Conservation (phyloP, 2,113 vertebrate species). For the Empidonax alnorum region DNA sequence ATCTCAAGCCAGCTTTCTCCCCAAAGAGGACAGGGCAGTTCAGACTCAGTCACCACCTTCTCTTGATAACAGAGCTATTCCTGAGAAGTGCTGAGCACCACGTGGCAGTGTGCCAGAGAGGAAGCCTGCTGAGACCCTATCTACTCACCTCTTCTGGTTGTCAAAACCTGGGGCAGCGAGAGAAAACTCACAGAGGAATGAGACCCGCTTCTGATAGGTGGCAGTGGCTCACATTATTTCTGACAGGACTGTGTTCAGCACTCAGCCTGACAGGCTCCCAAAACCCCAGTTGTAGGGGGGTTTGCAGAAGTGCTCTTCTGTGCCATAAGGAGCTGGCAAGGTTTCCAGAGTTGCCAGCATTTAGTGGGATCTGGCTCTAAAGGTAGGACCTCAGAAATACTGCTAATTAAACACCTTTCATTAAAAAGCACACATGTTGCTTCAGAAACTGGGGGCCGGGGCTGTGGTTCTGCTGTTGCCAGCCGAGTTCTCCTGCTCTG, state of each 20-base stretch:
- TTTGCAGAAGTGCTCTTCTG: not conserved
- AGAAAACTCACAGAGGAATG: not conserved
- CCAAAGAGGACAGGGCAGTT: not conserved
- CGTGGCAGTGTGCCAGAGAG: accelerated
- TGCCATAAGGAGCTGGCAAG: not conserved
- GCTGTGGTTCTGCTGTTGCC: not conserved
- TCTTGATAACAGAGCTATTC: not conserved
- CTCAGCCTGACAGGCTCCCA: not conserved
- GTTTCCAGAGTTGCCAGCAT: not conserved
- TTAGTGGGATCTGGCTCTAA: not conserved
- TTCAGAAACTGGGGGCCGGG: not conserved
- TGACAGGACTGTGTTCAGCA: not conserved
- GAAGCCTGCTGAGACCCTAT: not conserved
- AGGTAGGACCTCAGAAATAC: not conserved
- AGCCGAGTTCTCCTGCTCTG: not conserved
- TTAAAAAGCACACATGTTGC: not conserved
- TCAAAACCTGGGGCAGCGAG: not conserved
- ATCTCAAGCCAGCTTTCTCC: not conserved
- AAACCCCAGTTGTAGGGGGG: not conserved
- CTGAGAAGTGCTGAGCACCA: not conserved
- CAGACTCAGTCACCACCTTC: not conserved
- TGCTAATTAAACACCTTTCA: not conserved
- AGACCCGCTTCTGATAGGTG: not conserved
- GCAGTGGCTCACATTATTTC: not conserved
- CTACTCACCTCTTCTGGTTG: not conserved